A percentile compares a stretch with the other conserved stretches of the same genome.
These are phyloP conservation scores for Megathymus violae DNA, from an alignment of 1,140 invertebrate species.

Conservation along the genomic window DNA sequence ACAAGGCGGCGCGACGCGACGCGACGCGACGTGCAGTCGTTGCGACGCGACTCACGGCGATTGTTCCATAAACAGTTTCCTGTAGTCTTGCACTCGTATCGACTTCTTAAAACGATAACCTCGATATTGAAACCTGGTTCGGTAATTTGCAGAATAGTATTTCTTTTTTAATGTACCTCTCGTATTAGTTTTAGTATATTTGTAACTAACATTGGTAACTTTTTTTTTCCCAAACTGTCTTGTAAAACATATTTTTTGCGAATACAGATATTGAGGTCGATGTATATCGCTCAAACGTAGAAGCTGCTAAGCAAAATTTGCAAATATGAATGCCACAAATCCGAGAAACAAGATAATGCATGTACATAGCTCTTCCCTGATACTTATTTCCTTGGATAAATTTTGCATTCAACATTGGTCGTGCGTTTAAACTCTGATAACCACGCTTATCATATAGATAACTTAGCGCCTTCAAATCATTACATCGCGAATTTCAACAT, in stretches of 20 bases:
- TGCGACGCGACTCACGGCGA: no score
- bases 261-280: no score
- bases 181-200: no score
- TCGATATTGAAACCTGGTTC: slow-evolving; percentile 49
- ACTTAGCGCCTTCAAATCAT: neutral
- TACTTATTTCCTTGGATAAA: neutral
- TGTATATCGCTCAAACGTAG: neutral
- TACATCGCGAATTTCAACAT: neutral
- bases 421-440: neutral
- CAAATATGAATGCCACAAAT: neutral
- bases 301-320: neutral
- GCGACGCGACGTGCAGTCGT: no score
- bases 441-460: neutral
- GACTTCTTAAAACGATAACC: slow-evolving; percentile 54
- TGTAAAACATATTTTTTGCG: no score
- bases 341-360: neutral
- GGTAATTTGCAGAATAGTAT: slow-evolving; percentile 9
- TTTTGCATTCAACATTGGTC: neutral
- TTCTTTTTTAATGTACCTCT: no score
- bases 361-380: neutral
- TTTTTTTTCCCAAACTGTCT: no score
- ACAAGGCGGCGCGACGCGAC: no score
- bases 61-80: slow-evolving; percentile 63
- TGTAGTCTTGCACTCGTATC: slow-evolving; percentile 58
- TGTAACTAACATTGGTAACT: no score